phyloP scores from a whole-genome alignment of 2,113 vertebrate genomes.

The Urocynchramus pylzowi region DNA sequence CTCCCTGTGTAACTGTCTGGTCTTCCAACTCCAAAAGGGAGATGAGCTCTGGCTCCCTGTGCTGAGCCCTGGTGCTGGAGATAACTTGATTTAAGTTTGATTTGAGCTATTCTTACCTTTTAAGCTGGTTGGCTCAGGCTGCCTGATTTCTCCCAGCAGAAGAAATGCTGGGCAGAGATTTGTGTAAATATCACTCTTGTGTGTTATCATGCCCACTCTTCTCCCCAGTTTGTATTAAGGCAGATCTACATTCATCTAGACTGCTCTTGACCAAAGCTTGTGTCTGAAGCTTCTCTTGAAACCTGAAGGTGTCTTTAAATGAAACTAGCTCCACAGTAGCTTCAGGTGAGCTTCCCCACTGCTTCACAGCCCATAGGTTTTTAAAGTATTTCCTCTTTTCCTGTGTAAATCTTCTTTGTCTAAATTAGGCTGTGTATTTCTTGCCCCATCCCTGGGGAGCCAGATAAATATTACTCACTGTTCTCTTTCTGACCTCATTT shows the following conservation, averaged over 20 bases:
- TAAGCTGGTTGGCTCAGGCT: not conserved
- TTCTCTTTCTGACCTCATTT: conserved; percentile 52
- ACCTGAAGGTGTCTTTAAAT: not conserved
- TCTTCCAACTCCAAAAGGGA: not conserved
- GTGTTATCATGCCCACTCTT: not conserved
- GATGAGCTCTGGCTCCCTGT: not conserved
- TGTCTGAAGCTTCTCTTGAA: not conserved
- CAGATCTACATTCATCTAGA: not conserved
- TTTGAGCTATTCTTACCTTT: not conserved
- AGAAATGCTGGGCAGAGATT: not conserved
- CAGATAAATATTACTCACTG: conserved; percentile 41
- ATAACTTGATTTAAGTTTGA: not conserved
- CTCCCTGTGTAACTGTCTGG: not conserved
- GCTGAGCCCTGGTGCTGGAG: not conserved
- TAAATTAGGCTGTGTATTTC: conserved; percentile 29
- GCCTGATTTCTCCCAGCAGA: not conserved
- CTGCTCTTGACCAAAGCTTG: not conserved
- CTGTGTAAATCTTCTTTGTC: conserved; percentile 8
- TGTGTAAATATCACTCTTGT: not conserved
- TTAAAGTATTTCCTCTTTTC: not conserved
- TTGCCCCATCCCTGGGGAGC: not conserved
- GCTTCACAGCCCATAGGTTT: not conserved
- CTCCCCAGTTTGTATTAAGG: not conserved
- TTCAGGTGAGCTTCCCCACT: not conserved
- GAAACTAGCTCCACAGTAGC: not conserved